Base-by-base conservation (phyloP, 2,888 invertebrate genomes). In the Lypha dubia region DNA sequence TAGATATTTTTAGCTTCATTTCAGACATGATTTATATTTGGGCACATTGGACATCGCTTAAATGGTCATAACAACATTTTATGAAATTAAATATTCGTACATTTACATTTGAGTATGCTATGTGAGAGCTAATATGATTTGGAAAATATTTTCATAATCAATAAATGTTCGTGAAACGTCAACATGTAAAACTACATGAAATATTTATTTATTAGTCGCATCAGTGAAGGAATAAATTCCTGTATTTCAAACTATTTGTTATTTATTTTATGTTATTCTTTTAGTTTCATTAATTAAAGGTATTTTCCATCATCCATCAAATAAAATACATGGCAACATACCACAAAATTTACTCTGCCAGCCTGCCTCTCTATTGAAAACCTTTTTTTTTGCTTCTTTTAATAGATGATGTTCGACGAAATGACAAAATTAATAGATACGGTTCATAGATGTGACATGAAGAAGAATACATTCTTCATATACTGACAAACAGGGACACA, bases 401-500 rank as follows among this genome's bases (percentile, higher is more conserved):
- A 70, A 62, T 51, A n/a, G 20, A 77, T 62, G 68, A 68, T 51
- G 60, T 70, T 79, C 51, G 70, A n/a, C 44, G 28, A 79, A 70
- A 24, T 56, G 24, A 46, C 38, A 71, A 79, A 79, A 79, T 62
- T 56, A 70, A 70, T 62, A 41, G 62, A 53, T 62, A 32, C 20
- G 6, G 35, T 17, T 2, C 32, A 22, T 35, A 71, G 28, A 62
- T 56, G 71, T 79, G 79, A 71, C 79, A 71, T 49, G 53, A 60
- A 46, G 53, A 60, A 46, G 49, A 67, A 76, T 46, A 58, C 4
- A 15, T 28, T 24, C 17, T 65, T 20, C 28, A 5, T 2, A 5
- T 28, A 28, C 28, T 28, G 28, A 4, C 28, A 28, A 28, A 28
- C 28, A 28, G 3, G 5, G 3, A 28, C 28, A 28, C 28, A 28